These are phyloP conservation scores for human (Homo sapiens) DNA, from an alignment of 2,113 vertebrate genomes.

Conservation along the genomic window DNA sequence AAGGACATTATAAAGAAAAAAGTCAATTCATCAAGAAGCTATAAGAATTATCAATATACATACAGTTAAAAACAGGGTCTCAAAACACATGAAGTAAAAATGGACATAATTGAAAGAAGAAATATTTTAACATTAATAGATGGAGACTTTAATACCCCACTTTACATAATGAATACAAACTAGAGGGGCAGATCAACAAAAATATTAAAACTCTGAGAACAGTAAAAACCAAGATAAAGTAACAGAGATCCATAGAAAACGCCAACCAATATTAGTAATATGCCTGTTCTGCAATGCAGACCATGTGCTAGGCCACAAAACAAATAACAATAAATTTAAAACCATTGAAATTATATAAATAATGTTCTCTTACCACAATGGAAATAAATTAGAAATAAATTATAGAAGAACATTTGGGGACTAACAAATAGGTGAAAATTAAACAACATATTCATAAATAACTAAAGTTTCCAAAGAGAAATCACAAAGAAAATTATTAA, in stretches of 20 bases:
- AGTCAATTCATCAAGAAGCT: not conserved
- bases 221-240: not conserved
- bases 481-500: not conserved
- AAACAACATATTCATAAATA: not conserved
- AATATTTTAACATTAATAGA: not conserved
- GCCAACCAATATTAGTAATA: not conserved
- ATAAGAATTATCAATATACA: not conserved
- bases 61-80: not conserved
- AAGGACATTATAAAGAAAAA: not conserved
- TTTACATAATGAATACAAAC: not conserved
- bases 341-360: not conserved
- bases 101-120: not conserved
- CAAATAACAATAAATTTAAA: not conserved
- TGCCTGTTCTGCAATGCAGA: not conserved
- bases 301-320: not conserved
- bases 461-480: not conserved
- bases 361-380: not conserved
- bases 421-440: not conserved
- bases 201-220: too few species aligned
- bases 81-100: not conserved
- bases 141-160: not conserved
- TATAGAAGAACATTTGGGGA: not conserved
- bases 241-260: not conserved
- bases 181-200: not conserved
- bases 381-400: not conserved